phyloP scores from a whole-genome alignment of 2,888 invertebrate species.

The Steromphala cineraria region DNA sequence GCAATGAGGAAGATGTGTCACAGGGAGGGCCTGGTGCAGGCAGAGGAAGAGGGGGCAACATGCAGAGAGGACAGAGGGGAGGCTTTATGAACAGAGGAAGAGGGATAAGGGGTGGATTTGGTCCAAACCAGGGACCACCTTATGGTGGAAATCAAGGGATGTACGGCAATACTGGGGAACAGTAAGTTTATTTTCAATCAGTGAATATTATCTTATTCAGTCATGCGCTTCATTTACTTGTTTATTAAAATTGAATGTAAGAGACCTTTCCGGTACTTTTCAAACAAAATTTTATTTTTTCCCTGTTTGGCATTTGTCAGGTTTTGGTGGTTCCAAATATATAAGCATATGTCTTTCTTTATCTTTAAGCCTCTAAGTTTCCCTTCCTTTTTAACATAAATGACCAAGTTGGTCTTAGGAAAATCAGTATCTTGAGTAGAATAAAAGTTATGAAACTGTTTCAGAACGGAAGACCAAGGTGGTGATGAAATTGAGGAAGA shows the following conservation, averaged over 20 bases:
- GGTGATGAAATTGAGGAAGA: slow-evolving; percentile 1
- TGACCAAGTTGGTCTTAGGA: no score
- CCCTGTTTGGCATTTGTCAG: no score
- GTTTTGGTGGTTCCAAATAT: no score
- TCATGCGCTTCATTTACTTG: no score
- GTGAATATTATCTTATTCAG: no score
- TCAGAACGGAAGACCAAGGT: neutral
- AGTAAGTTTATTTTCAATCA: neutral
- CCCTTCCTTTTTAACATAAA: no score
- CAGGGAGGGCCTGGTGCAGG: neutral
- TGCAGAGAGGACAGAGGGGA: slow-evolving; percentile 10
- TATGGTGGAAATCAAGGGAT: neutral
- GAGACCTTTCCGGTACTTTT: no score
- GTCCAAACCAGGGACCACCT: neutral
- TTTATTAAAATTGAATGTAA: no score
- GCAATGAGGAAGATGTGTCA: slow-evolving; percentile 9
- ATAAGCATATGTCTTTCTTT: no score
- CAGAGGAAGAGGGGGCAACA: slow-evolving; percentile 17
- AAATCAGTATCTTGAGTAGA: neutral
- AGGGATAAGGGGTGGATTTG: slow-evolving; percentile 9
- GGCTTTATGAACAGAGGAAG: neutral
- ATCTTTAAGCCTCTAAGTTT: no score
- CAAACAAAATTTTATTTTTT: no score
- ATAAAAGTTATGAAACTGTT: neutral
- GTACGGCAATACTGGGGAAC: neutral